These are phyloP conservation scores for Ichneumoninae sp. DNA, from an alignment of 2,888 invertebrate genomes.

Conservation along the genomic window DNA sequence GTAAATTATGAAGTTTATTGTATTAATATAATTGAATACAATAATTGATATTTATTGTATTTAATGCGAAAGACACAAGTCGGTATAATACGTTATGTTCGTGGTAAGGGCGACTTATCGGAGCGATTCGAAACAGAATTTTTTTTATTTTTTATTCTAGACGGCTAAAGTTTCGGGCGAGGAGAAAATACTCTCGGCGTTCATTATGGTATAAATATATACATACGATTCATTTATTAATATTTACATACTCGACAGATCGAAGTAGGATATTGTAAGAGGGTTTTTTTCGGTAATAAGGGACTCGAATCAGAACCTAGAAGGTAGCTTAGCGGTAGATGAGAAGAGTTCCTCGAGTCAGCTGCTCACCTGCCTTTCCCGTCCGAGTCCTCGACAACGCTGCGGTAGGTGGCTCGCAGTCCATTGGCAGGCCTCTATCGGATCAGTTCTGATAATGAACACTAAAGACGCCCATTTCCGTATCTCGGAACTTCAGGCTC, in stretches of 20 bases:
- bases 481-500: slow-evolving; percentile 68
- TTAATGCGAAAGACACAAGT: no score
- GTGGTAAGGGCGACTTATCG: no score
- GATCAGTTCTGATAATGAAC: slow-evolving; percentile 79
- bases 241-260: neutral
- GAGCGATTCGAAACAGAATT: no score
- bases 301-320: slow-evolving; percentile 48
- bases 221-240: neutral
- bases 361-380: slow-evolving; percentile 37
- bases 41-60: no score
- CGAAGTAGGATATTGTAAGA: neutral
- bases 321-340: slow-evolving; percentile 68
- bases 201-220: no score
- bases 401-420: slow-evolving; percentile 78
- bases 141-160: no score
- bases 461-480: slow-evolving; percentile 76
- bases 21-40: no score
- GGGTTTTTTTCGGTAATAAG: slow-evolving; percentile 9
- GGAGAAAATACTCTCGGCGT: no score
- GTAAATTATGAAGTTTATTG: no score
- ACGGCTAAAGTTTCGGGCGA: no score
- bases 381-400: slow-evolving; percentile 66
- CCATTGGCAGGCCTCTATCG: slow-evolving; percentile 78
- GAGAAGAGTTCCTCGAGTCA: slow-evolving; percentile 56
- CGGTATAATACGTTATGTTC: no score